Base-by-base conservation (phyloP, 92 coral and sea anemone species). In the Muricea muricata region DNA sequence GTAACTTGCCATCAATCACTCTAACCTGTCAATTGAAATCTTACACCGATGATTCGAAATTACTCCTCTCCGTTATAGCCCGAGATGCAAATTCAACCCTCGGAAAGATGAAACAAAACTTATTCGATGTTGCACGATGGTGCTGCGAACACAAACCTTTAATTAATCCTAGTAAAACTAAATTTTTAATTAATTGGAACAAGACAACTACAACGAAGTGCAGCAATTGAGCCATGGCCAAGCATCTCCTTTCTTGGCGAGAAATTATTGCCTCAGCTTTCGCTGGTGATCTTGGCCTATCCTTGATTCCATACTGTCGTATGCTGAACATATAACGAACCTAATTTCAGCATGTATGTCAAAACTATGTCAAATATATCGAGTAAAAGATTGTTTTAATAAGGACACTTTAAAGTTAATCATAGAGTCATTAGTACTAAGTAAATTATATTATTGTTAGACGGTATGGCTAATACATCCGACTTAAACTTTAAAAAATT, bases 271-370 rank as follows among this genome's bases (percentile, higher is more conserved):
- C 78, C 83, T 14, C 7, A 23, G 47, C 34, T 63, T 71, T 83
- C 35, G 90, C 90, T 32, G 81, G 65, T 17, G 87, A 87, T 24
- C 67, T 87, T 66, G 90, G 83, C 29, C 33, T 87, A 65, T 68
- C 30, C 61, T 78, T 6, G 92, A 84, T 57, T 84, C 73, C 58
- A 45, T 67, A 65, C 48, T 89, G 55, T 68, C 69, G 14, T 89
- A 78, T 66, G 63, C 85, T 39, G 81, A 77, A 7, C 86, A 86
- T 30, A 72, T 84, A 17, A 13, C 89, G 33, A 25, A 70, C 7
- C n/a, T 48, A 20, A 79, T 83, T 25, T 88, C 91, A 12, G 48
- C 73, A 37, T 88, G 81, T 35, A 75, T 84, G 29, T 28, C 86
- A 26, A 89, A 85, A 20, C 57, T 82, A 40, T 82, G 69, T 48